Conservation (phyloP, 1,140 invertebrate genomes). For the Trissolcus basalis region DNA sequence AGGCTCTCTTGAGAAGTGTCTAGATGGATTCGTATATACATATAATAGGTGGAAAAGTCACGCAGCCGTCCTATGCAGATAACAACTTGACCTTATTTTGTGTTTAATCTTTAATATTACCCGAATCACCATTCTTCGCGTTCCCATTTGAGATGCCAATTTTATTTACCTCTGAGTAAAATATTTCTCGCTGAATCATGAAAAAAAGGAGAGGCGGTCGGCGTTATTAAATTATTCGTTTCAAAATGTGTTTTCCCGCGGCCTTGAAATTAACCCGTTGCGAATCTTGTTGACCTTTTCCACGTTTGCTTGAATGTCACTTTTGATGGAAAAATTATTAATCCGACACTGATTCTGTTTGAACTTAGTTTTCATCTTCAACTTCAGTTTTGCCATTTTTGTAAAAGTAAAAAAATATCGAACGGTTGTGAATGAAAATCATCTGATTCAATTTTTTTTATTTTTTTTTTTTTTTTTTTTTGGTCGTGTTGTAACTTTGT, state of each 20-base stretch:
- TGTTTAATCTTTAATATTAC: constrained; percentile 15
- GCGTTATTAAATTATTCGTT: background rate
- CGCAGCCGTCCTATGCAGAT: constrained; percentile 46
- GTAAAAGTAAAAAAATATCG: too few species aligned
- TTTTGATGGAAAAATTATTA: background rate
- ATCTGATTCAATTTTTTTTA: too few species aligned
- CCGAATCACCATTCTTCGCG: constrained; percentile 3
- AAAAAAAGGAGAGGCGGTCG: background rate
- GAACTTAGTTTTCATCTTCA: too few species aligned
- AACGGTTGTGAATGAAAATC: too few species aligned
- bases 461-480: too few species aligned
- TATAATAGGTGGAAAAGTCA: constrained; percentile 53
- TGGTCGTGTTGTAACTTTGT: too few species aligned
- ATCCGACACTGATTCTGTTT: too few species aligned
- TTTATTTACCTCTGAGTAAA: background rate
- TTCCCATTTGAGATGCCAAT: constrained; percentile 1
- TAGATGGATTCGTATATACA: constrained; percentile 49
- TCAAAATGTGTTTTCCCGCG: constrained; percentile 1
- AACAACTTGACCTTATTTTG: constrained; percentile 44
- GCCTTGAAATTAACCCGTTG: constrained; percentile 28
- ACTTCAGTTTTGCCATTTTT: too few species aligned
- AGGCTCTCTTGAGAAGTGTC: constrained; percentile 50
- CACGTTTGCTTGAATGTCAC: constrained; percentile 6
- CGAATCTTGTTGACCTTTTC: constrained; percentile 18
- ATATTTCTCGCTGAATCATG: background rate